Evolutionary conservation across 1,140 invertebrate genomes (phyloP).

Genomic region (Trachelipus rathkii): DNA sequence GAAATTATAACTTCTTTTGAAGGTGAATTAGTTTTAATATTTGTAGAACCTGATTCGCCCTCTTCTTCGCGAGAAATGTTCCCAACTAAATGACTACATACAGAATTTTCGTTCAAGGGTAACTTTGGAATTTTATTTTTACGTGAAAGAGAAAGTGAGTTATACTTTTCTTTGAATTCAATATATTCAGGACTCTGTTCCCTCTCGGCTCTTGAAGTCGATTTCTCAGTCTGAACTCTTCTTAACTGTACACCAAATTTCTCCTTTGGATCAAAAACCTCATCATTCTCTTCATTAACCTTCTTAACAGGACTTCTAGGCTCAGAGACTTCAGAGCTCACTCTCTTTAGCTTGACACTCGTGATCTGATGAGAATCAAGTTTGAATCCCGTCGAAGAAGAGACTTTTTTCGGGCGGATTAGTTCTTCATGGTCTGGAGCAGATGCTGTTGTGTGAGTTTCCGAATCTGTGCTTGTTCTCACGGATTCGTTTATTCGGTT

Average conservation of each 20-base stretch:
- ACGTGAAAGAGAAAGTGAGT: neutral
- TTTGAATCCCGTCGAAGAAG: neutral
- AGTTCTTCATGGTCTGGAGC: neutral
- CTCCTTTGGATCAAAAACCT: neutral
- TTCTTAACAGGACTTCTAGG: neutral
- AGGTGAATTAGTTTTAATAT: neutral
- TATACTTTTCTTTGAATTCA: constrained; percentile 1
- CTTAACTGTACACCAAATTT: neutral
- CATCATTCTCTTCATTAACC: neutral
- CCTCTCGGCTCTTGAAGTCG: neutral
- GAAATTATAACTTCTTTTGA: neutral
- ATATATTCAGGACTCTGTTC: neutral
- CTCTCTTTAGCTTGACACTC: neutral
- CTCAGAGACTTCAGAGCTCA: neutral
- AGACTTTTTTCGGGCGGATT: neutral
- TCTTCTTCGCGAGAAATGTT: neutral
- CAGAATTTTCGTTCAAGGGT: neutral
- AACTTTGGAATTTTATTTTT: constrained; percentile 6
- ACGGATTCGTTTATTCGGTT: neutral
- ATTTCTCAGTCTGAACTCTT: neutral
- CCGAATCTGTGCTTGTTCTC: neutral
- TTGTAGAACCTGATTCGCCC: no score
- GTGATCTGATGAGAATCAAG: neutral
- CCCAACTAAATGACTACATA: neutral
- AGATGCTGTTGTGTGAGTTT: neutral